These are phyloP conservation scores for Brachymystax lenok DNA, from an alignment of 2,797 vertebrate species.

Conservation along the genomic window DNA sequence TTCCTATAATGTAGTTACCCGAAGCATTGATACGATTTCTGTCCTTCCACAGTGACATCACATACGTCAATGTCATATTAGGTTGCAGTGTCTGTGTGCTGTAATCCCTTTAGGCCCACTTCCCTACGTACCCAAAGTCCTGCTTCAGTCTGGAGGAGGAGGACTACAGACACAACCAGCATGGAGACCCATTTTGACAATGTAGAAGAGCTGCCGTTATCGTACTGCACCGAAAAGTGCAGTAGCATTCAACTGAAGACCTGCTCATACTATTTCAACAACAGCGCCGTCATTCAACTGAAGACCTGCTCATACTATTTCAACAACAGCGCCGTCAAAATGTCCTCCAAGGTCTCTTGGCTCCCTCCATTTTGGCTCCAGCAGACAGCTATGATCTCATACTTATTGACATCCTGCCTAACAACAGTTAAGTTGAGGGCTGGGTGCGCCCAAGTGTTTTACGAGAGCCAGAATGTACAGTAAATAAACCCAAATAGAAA, in stretches of 20 bases:
- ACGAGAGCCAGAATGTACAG: neutral
- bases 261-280: neutral
- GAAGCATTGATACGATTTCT: conserved; percentile 29
- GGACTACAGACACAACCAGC: neutral
- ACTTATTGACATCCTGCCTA: neutral
- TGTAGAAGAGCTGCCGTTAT: neutral
- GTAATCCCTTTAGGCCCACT: conserved; percentile 47
- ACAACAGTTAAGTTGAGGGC: neutral
- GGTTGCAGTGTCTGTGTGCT: conserved; percentile 32
- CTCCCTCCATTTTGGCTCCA: neutral
- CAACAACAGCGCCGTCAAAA: neutral
- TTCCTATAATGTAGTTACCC: conserved; percentile 33
- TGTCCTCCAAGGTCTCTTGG: neutral
- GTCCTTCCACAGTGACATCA: conserved; percentile 44
- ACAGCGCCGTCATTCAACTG: no score
- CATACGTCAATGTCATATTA: conserved; percentile 44
- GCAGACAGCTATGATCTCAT: neutral
- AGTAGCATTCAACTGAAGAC: no score
- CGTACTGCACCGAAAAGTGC: neutral
- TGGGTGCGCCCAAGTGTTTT: conserved; percentile 9
- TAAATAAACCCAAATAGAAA: conserved; percentile 12
- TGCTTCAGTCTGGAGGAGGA: conserved; percentile 25
- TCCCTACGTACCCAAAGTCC: conserved; percentile 36
- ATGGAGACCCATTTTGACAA: neutral
- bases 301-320: neutral